A percentile compares a stretch with the other conserved stretches of the same genome.
Conservation (phyloP, 2,888 invertebrate species). For the Acanthopleura granulata region DNA sequence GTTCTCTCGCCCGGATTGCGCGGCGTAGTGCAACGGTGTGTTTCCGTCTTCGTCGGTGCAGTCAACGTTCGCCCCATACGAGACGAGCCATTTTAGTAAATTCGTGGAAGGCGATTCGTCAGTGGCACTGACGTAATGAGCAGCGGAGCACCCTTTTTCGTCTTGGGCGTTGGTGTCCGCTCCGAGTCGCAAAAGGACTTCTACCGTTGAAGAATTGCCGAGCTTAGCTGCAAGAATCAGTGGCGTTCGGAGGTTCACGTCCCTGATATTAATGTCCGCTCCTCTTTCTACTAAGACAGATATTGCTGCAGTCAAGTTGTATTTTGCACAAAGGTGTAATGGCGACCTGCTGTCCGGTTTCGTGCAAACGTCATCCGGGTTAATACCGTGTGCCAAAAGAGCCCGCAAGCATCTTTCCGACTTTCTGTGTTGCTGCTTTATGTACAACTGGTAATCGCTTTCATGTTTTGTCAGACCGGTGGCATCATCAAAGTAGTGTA, state of each 20-base stretch:
- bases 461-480: neutral
- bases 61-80: neutral
- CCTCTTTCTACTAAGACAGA: conserved; percentile 6
- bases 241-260: neutral
- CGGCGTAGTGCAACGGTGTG: conserved; percentile 19
- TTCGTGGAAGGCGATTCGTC: conserved; percentile 7
- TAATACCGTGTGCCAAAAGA: neutral
- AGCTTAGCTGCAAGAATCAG: conserved; percentile 12
- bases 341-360: neutral
- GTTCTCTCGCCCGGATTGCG: conserved; percentile 17
- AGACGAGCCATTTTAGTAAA: neutral
- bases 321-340: conserved; percentile 18
- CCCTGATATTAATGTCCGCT: conserved; percentile 6
- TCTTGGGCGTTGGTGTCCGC: conserved; percentile 1
- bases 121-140: neutral
- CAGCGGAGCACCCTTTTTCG: neutral
- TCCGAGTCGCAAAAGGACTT: neutral
- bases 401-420: neutral
- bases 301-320: conserved; percentile 10
- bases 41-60: conserved; percentile 5
- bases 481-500: neutral
- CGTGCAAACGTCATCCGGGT: neutral
- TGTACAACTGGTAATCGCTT: conserved; percentile 16
- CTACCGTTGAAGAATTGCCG: conserved; percentile 13
- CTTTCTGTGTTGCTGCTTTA: conserved; percentile 20